Base-by-base conservation (phyloP, 2,113 vertebrate genomes). In the Canis aureus region DNA sequence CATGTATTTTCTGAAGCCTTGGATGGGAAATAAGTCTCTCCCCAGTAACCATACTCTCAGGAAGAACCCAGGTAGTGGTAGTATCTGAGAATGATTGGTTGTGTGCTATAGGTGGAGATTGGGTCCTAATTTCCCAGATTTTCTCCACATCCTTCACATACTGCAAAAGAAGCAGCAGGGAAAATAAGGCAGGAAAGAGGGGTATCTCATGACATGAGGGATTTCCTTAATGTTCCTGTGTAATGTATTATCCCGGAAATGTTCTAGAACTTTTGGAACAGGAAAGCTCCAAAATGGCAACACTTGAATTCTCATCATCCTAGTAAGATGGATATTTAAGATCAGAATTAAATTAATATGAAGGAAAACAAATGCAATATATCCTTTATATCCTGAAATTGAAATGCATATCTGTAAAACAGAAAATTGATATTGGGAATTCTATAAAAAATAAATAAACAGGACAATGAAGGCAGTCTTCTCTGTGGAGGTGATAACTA, bases 181-280 rank as follows among this genome's bases (percentile, higher is more conserved):
- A n/a, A 87, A 27, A 9, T 17, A 16, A 49, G 16, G 4, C 1
- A 43, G 13, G 16, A 11, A n/a, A 95, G 87, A 82, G 3, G 6
- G 4, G 3, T 20, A 1, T 35, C 11, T 7, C 27, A 1, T 38
- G 9, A 29, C 1, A 0, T 82, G 19, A 79, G 8, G 8, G 67
- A 62, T 10, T 4, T 43, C 62, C 49, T 20, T 59, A 53, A 66
- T 69, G 10, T 38, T 17, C 5, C 5, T 82, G 2, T 38, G 16
- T 5, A 57, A 11, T 55, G 23, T 22, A 38, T 49, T 69, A 38
- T 8, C 32, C 12, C 23, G 88, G 12, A n/a, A 94, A 79, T 0
- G 35, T n/a, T 81, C 60, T n/a, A 66, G 35, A 66, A 2, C 19
- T 87, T 9, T 35, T 11, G 2, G 16, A 73, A 16, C 1, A 88